Evolutionary conservation across 2,113 vertebrate species (phyloP).

Genomic region (Todiramphus chloris): DNA sequence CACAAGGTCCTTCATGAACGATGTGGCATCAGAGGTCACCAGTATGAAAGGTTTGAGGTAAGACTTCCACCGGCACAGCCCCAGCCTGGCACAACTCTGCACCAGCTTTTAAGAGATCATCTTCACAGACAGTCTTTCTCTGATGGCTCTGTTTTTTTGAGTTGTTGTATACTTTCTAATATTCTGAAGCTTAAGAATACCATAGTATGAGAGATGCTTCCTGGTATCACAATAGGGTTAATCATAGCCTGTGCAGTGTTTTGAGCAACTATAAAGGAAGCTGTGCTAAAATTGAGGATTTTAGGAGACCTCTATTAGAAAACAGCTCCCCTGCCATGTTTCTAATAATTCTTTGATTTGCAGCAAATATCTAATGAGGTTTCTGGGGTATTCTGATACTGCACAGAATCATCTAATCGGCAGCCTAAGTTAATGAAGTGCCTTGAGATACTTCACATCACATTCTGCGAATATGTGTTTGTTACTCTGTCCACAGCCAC

Average conservation of each 20-base stretch:
- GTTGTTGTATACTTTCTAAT: not conserved
- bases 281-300: slow-evolving; percentile 16
- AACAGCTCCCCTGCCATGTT: not conserved
- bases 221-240: not conserved
- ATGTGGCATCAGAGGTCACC: not conserved
- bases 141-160: not conserved
- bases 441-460: not conserved
- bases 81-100: rapidly evolving
- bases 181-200: not conserved
- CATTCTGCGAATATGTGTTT: not conserved
- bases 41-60: not conserved
- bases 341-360: slow-evolving; percentile 16
- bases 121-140: not conserved
- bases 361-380: not conserved
- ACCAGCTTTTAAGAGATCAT: not conserved
- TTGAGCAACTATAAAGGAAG: not conserved
- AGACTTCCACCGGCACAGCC: not conserved
- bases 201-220: not conserved
- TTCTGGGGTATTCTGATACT: not conserved
- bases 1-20: not conserved
- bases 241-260: not conserved
- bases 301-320: not conserved
- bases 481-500: not conserved
- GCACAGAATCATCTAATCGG: not conserved
- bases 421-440: slow-evolving; percentile 5